Conservation (phyloP, 2,797 vertebrate genomes). For the Pseudochaenichthys georgianus region DNA sequence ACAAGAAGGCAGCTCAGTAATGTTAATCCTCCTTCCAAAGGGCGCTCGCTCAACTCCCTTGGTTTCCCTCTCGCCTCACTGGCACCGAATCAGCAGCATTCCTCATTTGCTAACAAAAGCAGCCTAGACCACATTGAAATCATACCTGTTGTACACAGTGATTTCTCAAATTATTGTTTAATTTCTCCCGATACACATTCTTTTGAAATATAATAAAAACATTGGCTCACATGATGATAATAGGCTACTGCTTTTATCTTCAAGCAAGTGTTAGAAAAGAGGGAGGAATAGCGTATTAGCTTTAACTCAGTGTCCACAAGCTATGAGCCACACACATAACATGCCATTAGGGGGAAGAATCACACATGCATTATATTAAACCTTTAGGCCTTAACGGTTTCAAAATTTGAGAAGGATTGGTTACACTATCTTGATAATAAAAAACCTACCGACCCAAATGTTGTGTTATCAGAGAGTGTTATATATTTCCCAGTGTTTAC, state of each 20-base stretch:
- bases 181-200: neutral
- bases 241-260: constrained; percentile 8
- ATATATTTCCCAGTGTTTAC: constrained; percentile 21
- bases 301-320: constrained; percentile 6
- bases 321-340: constrained; percentile 13
- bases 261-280: neutral
- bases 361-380: constrained; percentile 5
- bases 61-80: constrained; percentile 48
- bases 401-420: constrained; percentile 11
- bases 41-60: constrained; percentile 61
- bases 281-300: constrained; percentile 10
- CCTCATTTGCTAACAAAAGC: constrained; percentile 37
- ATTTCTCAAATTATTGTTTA: neutral
- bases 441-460: constrained; percentile 15
- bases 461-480: constrained; percentile 3
- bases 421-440: constrained; percentile 14
- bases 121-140: constrained; percentile 18
- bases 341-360: constrained; percentile 34
- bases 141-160: neutral
- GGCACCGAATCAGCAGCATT: constrained; percentile 55
- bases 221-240: neutral
- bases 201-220: constrained; percentile 3
- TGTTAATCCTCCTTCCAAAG: constrained; percentile 68
- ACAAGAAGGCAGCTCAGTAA: constrained; percentile 69
- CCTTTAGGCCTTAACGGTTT: constrained; percentile 8